A percentile compares a stretch with the other conserved stretches of the same genome.
Conservation (phyloP, 1,140 invertebrate genomes). For the Octopus bimaculoides region DNA sequence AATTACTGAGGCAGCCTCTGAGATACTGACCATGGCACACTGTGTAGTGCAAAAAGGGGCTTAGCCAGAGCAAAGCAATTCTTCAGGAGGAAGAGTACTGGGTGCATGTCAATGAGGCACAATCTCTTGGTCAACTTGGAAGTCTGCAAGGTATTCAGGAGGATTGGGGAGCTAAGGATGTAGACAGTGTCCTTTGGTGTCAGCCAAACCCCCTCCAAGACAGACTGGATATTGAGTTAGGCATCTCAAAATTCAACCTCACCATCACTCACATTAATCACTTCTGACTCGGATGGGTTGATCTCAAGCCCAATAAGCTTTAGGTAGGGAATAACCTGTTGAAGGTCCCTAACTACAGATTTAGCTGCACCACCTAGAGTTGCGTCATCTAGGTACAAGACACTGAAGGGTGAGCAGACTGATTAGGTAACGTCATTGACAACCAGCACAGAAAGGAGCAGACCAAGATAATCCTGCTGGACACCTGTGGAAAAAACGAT, state of each 20-base stretch:
- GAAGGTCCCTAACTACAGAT: neutral
- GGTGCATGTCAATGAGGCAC: no score
- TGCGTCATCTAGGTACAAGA: neutral
- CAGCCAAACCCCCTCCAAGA: no score
- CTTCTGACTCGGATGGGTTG: neutral
- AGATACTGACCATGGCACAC: no score
- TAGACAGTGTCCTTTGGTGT: no score
- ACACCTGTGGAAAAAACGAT: neutral
- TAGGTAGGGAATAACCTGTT: neutral
- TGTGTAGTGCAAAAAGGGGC: no score
- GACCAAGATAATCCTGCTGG: neutral
- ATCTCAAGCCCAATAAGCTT: neutral
- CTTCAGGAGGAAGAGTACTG: no score
- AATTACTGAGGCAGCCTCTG: no score
- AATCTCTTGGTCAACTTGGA: no score
- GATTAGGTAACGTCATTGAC: neutral
- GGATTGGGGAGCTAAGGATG: no score
- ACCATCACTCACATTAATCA: neutral
- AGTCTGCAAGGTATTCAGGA: no score
- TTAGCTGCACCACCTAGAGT: neutral
- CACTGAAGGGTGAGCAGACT: neutral
- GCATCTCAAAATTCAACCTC: neutral
- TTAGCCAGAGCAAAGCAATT: no score
- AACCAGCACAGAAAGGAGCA: neutral
- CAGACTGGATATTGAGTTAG: neutral